Conservation (phyloP, 2,113 vertebrate species). For the Leucosticte australis region DNA sequence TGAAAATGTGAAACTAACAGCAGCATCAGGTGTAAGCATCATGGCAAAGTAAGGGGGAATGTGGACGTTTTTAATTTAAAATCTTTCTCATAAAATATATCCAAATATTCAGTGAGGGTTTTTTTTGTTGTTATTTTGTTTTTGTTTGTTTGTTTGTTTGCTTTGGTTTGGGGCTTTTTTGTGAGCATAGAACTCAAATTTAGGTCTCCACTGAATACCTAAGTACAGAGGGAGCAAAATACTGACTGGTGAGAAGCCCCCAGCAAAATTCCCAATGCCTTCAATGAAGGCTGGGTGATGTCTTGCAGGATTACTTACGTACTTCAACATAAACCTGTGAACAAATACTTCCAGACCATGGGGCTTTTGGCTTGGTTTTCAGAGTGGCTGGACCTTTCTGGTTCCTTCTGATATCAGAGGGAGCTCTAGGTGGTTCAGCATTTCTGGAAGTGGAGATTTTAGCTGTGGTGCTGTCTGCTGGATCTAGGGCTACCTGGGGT, state of each 20-base stretch:
- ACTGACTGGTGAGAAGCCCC: neutral
- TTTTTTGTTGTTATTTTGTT: neutral
- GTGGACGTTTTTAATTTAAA: neutral
- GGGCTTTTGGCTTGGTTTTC: neutral
- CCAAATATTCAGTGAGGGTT: neutral
- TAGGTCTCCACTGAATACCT: neutral
- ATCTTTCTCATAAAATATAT: neutral
- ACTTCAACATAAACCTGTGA: neutral
- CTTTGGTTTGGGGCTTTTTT: neutral
- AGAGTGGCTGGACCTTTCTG: neutral
- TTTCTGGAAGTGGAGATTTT: neutral
- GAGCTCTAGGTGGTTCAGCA: neutral
- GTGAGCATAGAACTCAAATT: neutral
- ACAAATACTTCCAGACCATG: neutral
- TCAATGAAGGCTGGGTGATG: neutral
- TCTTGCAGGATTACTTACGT: neutral
- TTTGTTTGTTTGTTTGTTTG: neutral
- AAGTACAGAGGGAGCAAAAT: neutral
- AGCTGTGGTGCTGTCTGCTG: fast-evolving
- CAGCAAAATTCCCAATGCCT: neutral
- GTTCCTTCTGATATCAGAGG: fast-evolving
- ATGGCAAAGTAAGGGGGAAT: neutral
- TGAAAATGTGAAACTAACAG: neutral
- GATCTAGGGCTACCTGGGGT: neutral
- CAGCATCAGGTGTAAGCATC: neutral